Conservation (phyloP, 2,797 vertebrate species). For the Tauraco hartlaubi region DNA sequence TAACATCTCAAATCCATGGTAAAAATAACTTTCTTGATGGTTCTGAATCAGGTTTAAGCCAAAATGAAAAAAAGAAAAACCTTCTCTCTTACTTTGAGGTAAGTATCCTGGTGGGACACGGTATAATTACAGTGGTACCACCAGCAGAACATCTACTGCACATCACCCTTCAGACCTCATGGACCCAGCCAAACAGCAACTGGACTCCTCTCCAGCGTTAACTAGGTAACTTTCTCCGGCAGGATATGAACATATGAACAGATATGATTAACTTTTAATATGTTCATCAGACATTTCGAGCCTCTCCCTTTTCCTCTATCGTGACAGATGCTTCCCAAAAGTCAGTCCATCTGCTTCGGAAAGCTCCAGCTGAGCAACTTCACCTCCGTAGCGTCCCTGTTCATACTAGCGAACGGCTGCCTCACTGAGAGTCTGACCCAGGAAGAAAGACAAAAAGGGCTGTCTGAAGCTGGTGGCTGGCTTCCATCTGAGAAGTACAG, state of each 20-base stretch:
- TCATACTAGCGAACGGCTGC: not conserved
- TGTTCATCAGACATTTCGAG: not conserved
- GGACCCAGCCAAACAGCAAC: not conserved
- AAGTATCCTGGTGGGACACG: not conserved
- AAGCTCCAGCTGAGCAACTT: not conserved
- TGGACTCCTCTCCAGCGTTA: not conserved
- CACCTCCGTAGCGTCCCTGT: not conserved
- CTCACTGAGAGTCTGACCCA: not conserved
- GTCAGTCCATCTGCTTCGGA: not conserved
- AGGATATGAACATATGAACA: not conserved
- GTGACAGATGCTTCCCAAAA: not conserved
- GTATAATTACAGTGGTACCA: not conserved
- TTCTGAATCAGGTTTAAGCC: not conserved
- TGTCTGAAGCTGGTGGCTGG: slow-evolving; percentile 40
- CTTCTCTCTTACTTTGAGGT: not conserved
- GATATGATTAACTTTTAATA: slow-evolving; percentile 11
- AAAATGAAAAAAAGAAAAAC: not conserved
- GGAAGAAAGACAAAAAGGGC: slow-evolving; percentile 29
- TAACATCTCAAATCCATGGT: not conserved
- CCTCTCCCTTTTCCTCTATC: not conserved
- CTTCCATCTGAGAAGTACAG: slow-evolving; percentile 42
- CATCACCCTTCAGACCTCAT: not conserved
- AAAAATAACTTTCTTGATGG: not conserved
- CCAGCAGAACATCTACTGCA: not conserved
- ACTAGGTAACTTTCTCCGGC: not conserved